Evolutionary conservation across 2,888 invertebrate species (phyloP), one percentile per base, ranked within the genome.

Genomic region (Ellobium chinense): DNA sequence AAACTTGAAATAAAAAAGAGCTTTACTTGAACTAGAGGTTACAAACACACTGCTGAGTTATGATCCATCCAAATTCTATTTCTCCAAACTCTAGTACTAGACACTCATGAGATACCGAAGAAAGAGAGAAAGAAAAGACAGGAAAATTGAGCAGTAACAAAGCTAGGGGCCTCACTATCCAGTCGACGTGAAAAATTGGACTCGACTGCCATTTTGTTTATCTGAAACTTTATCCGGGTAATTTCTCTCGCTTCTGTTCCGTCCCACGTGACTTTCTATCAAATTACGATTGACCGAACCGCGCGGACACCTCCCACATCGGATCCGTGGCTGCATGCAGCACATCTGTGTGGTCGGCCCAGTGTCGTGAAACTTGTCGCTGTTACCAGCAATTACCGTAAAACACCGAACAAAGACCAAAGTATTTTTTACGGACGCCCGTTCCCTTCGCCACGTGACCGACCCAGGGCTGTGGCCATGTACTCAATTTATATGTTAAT

Each of bases 281-380:
- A 4, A 78, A 78, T 78, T 78, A 78, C 70, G 46, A 78, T 70
- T 78, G 78, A 68, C 62, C 24, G 62, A 46, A 46, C 31, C 62
- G 34, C 70, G 69, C 60, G 56, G 63, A 36, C 39, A 63, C 39
- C 78, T 69, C 78, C 78, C 78, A 60, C n/a, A 78, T 54, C 29
- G 21, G 58, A 60, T 58, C 46, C 62, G 39, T n/a, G 4, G 2
- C 54, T 62, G 78, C 78, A 18, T 70, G 78, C 58, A 62, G 24
- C 63, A 39, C 78, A 78, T 78, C 78, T 78, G 78, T 29, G 78
- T 46, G 69, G 69, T 77, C 69, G 69, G 65, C 37, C n/a, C 56
- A 66, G 21, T 62, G n/a, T 54, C 76, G 36, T 2, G 24, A 66
- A 66, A 54, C n/a, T 56, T 56, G 54, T 27, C 63, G 63, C 29